Percentiles rank a stretch among this genome's conserved stretches.
phyloP scores from a whole-genome alignment of 64 coral and sea anemone genomes.

The Dendronephthya gigantea region DNA sequence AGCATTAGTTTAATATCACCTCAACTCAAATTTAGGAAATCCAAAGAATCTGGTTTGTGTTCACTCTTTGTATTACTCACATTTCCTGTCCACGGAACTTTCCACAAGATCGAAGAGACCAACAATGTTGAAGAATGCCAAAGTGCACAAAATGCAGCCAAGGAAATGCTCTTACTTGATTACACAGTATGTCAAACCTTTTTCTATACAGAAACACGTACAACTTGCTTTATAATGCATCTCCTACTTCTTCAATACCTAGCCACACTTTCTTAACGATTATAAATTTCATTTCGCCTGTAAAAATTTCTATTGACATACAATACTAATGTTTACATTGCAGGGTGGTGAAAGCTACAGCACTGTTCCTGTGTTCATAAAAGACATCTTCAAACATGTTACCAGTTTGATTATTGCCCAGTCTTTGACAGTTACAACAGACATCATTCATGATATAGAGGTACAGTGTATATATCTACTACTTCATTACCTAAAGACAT shows the following conservation, averaged over 20 bases:
- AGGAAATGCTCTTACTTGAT: not conserved
- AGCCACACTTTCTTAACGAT: not conserved
- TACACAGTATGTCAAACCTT: not conserved
- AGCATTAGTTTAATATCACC: too few relatives aligned
- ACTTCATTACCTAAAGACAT: too few relatives aligned
- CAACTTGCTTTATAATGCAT: too few relatives aligned
- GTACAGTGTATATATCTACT: not conserved
- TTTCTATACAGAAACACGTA: not conserved
- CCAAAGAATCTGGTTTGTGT: not conserved
- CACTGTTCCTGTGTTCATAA: too few relatives aligned
- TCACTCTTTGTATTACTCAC: not conserved
- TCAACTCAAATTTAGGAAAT: not conserved
- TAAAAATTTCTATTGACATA: not conserved
- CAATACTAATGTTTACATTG: too few relatives aligned
- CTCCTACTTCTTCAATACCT: too few relatives aligned
- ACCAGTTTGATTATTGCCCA: not conserved
- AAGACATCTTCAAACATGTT: not conserved
- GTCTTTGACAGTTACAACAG: not conserved
- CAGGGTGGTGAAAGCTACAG: too few relatives aligned
- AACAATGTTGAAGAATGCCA: not conserved
- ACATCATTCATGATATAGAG: not conserved
- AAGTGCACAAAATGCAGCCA: not conserved
- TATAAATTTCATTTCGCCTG: too few relatives aligned
- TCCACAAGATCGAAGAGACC: not conserved
- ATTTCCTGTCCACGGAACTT: not conserved